Base-by-base conservation (phyloP, 1,140 invertebrate genomes). In the Metopolophium dirhodum region DNA sequence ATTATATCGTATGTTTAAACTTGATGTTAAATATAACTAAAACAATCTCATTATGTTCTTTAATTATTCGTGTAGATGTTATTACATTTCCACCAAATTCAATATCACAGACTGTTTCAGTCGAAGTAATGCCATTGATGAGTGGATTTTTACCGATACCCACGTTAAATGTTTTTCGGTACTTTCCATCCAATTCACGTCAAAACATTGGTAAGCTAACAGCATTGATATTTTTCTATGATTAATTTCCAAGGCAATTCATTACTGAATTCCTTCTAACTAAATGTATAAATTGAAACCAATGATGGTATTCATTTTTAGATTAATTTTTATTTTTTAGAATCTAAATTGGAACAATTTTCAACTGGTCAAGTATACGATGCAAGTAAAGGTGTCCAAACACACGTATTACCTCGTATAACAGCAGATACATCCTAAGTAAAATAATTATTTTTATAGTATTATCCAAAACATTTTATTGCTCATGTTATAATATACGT, bases 101-200 rank as follows among this genome's bases (percentile, higher is more conserved):
- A 93, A 41, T 57, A 9, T n/a, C 91, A 41, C 91, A 93, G 37
- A 85, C 35, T 93, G n/a, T 98, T 85, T 96, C 96, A 1, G 95
- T 99, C 93, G 98, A 99, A 94, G 98, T 99, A 26, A 98, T 99
- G 97, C 98, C 98, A 47, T 95, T 99, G 49, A 97, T 97, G 9
- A 97, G 97, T 93, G 98, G 98, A 45, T 98, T 97, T 95, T 96
- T 99, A 86, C 98, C 98, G 20, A 96, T 99, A 92, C 98, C 98
- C 14, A 96, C 97, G 93, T 97, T 99, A 93, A 96, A 98, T 93
- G 95, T 99, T n/a, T 98, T 98, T 14, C 98, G 98, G 94, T 99
- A 99, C 95, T 98, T 98, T 94, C 97, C 98, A 35, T 97, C 97
- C 30, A 97, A 97, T 91, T 93, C 94, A 51, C 95, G 93, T 94